Conservation (phyloP, 2,797 vertebrate species). For the Coluber constrictor region DNA sequence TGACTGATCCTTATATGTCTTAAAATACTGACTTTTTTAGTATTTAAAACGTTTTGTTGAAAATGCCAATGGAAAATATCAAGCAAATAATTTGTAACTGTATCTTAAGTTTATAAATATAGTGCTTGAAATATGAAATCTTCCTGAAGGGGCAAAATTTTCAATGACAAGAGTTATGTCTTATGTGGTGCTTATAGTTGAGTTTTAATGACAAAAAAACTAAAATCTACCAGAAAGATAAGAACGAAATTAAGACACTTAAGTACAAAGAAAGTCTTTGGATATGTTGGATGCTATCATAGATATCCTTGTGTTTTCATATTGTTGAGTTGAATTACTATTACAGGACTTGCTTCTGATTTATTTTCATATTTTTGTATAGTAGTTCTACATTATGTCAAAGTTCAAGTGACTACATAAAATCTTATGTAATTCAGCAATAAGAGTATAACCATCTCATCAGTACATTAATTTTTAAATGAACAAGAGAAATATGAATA, state of each 20-base stretch:
- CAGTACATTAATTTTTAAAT: neutral
- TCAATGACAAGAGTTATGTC: neutral
- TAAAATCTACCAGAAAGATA: conserved; percentile 28
- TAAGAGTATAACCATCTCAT: neutral
- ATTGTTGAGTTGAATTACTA: neutral
- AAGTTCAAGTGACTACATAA: neutral
- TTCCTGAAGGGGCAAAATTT: conserved; percentile 30
- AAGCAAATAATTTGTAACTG: conserved; percentile 26
- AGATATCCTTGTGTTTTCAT: neutral
- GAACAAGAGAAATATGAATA: neutral
- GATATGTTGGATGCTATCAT: neutral
- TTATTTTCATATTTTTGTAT: neutral
- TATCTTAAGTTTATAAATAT: conserved; percentile 31
- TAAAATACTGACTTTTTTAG: conserved; percentile 15
- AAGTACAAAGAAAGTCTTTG: conserved; percentile 28
- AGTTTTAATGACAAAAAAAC: neutral
- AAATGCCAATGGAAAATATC: neutral
- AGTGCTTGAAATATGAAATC: conserved; percentile 11
- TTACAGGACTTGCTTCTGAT: neutral
- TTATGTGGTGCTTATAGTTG: conserved; percentile 14
- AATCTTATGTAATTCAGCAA: neutral
- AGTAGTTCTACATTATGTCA: neutral
- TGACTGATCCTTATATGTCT: conserved; percentile 17
- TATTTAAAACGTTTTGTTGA: conserved; percentile 23
- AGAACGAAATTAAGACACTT: conserved; percentile 32